These are phyloP conservation scores for Danaus melanippus DNA, from an alignment of 1,140 invertebrate genomes.

Conservation along the genomic window DNA sequence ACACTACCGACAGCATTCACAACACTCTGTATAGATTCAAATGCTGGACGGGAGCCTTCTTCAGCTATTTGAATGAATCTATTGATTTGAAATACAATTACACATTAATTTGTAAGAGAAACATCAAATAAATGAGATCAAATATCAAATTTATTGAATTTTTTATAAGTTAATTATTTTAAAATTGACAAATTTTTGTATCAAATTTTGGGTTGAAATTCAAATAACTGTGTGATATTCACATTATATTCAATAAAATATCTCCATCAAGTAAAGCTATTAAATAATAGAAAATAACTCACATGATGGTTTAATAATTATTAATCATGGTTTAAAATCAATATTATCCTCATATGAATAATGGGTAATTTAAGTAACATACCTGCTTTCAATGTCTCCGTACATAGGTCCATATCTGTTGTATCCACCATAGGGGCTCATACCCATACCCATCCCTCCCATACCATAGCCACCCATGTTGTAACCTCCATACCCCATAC, in stretches of 20 bases:
- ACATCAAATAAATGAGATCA: too few species aligned
- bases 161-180: too few species aligned
- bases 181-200: too few species aligned
- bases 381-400: slow-evolving; percentile 77
- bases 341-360: slow-evolving; percentile 16
- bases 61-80: slow-evolving; percentile 90
- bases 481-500: slow-evolving; percentile 32
- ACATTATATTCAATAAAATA: too few species aligned
- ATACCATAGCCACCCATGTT: slow-evolving; percentile 35
- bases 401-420: slow-evolving; percentile 69
- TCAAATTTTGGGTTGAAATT: too few species aligned
- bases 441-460: slow-evolving; percentile 40
- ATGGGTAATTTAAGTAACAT: slow-evolving; percentile 16
- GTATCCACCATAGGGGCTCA: slow-evolving; percentile 49
- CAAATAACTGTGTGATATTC: too few species aligned
- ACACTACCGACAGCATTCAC: slow-evolving; percentile 93
- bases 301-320: not conserved
- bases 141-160: too few species aligned
- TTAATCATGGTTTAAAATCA: not conserved
- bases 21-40: slow-evolving; percentile 94
- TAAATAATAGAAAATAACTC: slow-evolving; percentile 3
- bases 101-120: too few species aligned
- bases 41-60: slow-evolving; percentile 91
- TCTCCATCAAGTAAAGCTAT: not conserved
- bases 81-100: slow-evolving; percentile 28